Evolutionary conservation across 2,797 vertebrate genomes (phyloP), one percentile per base, ranked within the genome.

Genomic region (Xenops minutus): DNA sequence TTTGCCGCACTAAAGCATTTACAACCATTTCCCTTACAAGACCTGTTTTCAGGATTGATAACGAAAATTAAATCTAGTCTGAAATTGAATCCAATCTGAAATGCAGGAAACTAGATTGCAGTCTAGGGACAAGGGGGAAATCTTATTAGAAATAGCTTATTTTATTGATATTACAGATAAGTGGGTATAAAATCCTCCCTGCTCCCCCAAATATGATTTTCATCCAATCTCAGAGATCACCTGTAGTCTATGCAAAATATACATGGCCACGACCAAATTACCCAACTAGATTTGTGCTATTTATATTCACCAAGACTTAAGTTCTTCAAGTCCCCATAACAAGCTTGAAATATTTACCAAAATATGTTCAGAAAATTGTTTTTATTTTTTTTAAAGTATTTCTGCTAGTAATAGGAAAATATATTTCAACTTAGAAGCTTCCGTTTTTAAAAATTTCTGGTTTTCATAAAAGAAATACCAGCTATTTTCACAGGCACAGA

Each of bases 61-160:
- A 29, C 74, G 55, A 78, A 94, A 91, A 94, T 95, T 49, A 93
- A 89, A 92, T 84, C 58, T 34, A 6, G 68, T 80, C 85, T 88
- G 69, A 95, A 95, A 94, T 73, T 79, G 48, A 85, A 79, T 67
- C 14, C 23, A 22, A 68, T 71, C 88, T 93, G 61, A 95, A 95
- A 93, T 21, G 30, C 39, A 89, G 55, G 82, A 95, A 96, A 87
- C 63, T 39, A 85, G 66, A 63, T 37, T 84, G 66, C 41, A 66
- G 78, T 86, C 75, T 80, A 55, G 49, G 39, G 74, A 76, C 69
- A 86, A n/a, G 54, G 77, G 89, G 64, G 39, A 95, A 96, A 95
- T 90, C 29, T 48, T 56, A 91, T 96, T 95, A 61, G 74, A 95
- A 95, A 82, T 63, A 59, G 19, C 14, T 2, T 86, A 79, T 79